Conservation (phyloP, 1,140 invertebrate species). For the Pogonomyrmex californicus region DNA sequence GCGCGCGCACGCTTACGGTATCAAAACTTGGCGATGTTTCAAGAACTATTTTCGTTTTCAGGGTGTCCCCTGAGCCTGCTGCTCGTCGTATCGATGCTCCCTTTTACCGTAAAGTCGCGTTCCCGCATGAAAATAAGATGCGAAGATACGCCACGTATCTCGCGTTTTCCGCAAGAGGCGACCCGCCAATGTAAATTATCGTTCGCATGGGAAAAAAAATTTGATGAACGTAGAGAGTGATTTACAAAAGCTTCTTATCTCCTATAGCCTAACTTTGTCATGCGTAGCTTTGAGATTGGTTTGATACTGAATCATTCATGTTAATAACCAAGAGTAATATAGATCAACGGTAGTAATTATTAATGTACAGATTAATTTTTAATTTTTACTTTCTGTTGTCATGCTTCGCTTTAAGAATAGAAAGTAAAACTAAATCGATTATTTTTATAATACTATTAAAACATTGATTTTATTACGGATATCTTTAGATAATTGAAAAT, state of each 20-base stretch:
- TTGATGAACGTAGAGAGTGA: neutral
- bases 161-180: slow-evolving; percentile 39
- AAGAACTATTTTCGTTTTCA: slow-evolving; percentile 80
- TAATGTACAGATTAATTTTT: neutral
- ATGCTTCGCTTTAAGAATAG: neutral
- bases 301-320: neutral
- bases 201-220: neutral
- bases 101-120: slow-evolving; percentile 17
- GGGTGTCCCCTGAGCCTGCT: slow-evolving; percentile 54
- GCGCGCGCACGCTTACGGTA: slow-evolving; percentile 31
- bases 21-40: slow-evolving; percentile 80
- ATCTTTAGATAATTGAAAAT: neutral
- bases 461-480: neutral
- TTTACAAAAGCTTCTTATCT: slow-evolving; percentile 3
- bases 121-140: slow-evolving; percentile 39
- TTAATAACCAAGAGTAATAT: neutral
- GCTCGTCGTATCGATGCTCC: neutral
- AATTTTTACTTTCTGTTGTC: neutral
- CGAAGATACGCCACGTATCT: slow-evolving; percentile 51
- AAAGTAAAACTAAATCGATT: neutral
- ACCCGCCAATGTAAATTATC: slow-evolving; percentile 30
- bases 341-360: neutral
- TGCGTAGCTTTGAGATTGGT: neutral
- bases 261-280: neutral
- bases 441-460: neutral